Conservation (phyloP, 2,888 invertebrate species). For the Apodemia zela region DNA sequence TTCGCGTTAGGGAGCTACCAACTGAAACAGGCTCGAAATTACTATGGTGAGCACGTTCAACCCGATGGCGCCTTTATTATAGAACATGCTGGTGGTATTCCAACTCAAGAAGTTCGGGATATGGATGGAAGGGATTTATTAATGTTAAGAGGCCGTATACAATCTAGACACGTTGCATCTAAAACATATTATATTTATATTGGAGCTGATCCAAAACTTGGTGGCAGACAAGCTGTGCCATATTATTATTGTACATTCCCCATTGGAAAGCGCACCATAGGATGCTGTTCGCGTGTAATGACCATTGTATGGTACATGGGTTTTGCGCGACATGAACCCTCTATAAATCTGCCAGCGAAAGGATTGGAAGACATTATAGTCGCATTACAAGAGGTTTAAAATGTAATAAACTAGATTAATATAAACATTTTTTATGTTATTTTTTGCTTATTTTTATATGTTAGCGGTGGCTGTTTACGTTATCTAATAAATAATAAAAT, state of each 20-base stretch:
- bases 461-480: no score
- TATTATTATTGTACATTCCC: conserved; percentile 17
- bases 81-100: not conserved
- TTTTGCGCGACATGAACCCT: no score
- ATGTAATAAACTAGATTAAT: no score
- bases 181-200: conserved; percentile 13
- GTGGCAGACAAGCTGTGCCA: conserved; percentile 16
- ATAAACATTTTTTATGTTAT: no score
- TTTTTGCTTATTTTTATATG: no score
- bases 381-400: no score
- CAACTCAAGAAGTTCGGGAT: not conserved
- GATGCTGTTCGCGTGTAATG: no score
- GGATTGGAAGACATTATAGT: no score
- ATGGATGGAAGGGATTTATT: conserved; percentile 12
- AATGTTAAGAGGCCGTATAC: conserved; percentile 8
- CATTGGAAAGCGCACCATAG: conserved; percentile 17
- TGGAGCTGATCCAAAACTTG: conserved; percentile 17
- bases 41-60: conserved; percentile 12
- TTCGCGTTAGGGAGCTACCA: conserved; percentile 10
- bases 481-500: no score
- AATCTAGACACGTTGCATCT: conserved; percentile 5
- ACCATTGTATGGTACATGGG: no score
- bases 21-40: conserved; percentile 13
- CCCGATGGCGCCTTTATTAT: conserved; percentile 10
- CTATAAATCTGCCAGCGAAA: no score